These are phyloP conservation scores for Piaya cayana DNA, from an alignment of 2,113 vertebrate species.

Conservation along the genomic window DNA sequence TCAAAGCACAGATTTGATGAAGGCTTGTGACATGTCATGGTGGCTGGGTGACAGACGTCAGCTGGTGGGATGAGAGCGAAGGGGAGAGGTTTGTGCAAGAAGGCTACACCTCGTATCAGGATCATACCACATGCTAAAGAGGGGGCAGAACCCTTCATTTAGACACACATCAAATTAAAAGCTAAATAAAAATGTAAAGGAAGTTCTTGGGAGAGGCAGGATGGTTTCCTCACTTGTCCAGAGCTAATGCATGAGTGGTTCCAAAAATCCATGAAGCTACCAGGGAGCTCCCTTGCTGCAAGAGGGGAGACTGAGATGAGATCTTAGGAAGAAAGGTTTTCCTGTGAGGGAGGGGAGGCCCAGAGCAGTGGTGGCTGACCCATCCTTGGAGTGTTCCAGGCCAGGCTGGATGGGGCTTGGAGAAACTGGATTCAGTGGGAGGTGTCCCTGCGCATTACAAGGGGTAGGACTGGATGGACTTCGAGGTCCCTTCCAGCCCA, in stretches of 20 bases:
- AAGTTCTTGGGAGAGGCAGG: neutral
- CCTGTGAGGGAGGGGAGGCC: too few species aligned
- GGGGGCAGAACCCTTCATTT: neutral
- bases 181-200: neutral
- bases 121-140: accelerated
- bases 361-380: too few species aligned
- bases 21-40: neutral
- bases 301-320: too few species aligned
- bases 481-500: too few species aligned
- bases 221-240: neutral
- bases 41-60: accelerated
- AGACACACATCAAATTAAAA: neutral
- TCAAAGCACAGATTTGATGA: neutral
- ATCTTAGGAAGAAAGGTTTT: too few species aligned
- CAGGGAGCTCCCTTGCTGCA: neutral
- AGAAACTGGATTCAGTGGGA: too few species aligned
- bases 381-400: too few species aligned
- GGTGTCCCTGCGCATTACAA: too few species aligned
- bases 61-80: neutral
- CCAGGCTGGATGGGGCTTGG: too few species aligned
- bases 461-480: too few species aligned
- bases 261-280: neutral
- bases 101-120: neutral
- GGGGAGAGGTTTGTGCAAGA: neutral
- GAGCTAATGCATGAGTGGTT: neutral